Evolutionary conservation across 2,888 invertebrate species (phyloP).

Genomic region (Volucella zonaria): DNA sequence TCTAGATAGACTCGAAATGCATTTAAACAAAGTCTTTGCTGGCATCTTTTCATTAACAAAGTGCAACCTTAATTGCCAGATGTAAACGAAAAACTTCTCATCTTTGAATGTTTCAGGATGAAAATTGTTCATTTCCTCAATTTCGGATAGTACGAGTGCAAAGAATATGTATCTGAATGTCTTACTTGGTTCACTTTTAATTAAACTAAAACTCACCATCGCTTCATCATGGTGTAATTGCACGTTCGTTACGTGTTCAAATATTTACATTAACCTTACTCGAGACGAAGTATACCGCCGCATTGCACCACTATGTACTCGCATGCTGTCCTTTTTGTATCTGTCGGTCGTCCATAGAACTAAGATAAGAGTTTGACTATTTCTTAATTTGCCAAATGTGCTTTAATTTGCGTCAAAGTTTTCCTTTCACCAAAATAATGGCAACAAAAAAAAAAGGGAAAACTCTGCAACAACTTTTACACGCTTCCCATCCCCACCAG

Average conservation of each 20-base stretch:
- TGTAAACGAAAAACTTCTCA: neutral
- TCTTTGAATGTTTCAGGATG: neutral
- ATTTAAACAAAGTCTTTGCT: neutral
- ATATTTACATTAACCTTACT: slow-evolving; percentile 59
- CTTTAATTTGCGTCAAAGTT: slow-evolving; percentile 41
- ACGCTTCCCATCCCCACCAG: neutral
- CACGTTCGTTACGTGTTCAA: slow-evolving; percentile 66
- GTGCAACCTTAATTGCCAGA: neutral
- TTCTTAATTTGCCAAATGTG: slow-evolving; percentile 58
- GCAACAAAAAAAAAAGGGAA: neutral
- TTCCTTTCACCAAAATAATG: slow-evolving; percentile 5
- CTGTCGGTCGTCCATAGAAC: slow-evolving; percentile 6
- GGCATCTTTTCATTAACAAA: slow-evolving; percentile 15
- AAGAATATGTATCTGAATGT: neutral
- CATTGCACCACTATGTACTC: no score
- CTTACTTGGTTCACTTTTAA: slow-evolving; percentile 56
- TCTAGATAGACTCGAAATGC: neutral
- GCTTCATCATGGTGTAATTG: slow-evolving; percentile 51
- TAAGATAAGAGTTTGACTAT: slow-evolving; percentile 14
- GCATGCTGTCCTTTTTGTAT: no score
- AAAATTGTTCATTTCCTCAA: slow-evolving; percentile 18
- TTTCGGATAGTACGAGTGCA: neutral
- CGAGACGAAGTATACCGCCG: slow-evolving; percentile 13
- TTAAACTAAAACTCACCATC: slow-evolving; percentile 60
- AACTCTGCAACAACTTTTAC: slow-evolving; percentile 14